Evolutionary conservation across 2,797 vertebrate genomes (phyloP).

Genomic region (Orientallactaga sibirica): DNA sequence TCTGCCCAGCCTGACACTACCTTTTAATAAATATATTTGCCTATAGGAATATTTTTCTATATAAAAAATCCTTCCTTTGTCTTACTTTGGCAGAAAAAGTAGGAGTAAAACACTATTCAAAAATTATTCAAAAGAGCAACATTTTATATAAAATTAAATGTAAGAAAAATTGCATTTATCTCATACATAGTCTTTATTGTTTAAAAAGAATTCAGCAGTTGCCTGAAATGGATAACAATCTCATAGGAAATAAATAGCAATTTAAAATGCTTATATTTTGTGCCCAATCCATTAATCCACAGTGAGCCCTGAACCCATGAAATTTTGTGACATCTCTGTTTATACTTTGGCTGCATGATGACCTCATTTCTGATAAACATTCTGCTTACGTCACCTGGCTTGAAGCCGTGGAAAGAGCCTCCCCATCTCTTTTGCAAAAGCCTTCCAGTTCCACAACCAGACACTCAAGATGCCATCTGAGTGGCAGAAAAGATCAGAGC

Average conservation of each 20-base stretch:
- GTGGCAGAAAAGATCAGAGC: background rate
- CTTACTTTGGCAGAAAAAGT: background rate
- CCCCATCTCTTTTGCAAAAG: background rate
- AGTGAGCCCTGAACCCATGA: background rate
- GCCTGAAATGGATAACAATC: constrained; percentile 14
- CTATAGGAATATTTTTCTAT: background rate
- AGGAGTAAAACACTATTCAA: background rate
- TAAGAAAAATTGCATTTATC: background rate
- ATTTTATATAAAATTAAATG: constrained; percentile 35
- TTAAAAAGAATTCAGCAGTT: constrained; percentile 32
- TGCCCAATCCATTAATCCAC: background rate
- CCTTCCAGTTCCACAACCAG: background rate
- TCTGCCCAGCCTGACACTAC: too few species aligned
- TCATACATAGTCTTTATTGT: background rate
- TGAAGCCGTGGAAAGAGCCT: background rate
- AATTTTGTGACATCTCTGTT: background rate
- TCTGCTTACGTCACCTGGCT: constrained; percentile 3
- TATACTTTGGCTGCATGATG: background rate
- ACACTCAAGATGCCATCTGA: background rate
- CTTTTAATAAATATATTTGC: background rate
- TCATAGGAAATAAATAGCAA: background rate
- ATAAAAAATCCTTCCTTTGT: background rate
- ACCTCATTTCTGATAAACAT: background rate
- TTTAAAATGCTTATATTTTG: constrained; percentile 23
- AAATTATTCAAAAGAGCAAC: background rate